Evolutionary conservation across 2,888 invertebrate species (phyloP), one percentile per base, ranked within the genome.

Genomic region (Eupithecia exiguata): DNA sequence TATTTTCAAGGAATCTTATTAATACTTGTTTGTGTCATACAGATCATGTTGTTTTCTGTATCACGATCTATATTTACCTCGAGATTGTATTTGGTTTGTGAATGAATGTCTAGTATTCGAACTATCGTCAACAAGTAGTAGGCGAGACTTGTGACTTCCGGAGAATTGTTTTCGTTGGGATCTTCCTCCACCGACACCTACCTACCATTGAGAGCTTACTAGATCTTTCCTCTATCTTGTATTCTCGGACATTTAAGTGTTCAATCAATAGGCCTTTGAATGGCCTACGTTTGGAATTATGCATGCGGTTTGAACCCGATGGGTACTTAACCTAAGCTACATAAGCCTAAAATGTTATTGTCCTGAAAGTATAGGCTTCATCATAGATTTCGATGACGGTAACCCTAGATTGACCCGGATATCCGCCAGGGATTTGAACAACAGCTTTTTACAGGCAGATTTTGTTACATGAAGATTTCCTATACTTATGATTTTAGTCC

Each of bases 101-200:
- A 79, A 80, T 79, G 80, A 79, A 76, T 69, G 68, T 46, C 65
- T 78, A 77, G 69, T 78, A 78, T 77, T 78, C 62, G n/a, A 53
- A 71, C 12, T 71, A 69, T 68, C 80, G 75, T 78, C 80, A 78
- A 68, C 35, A 58, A 66, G 69, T 69, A 35, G 74, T 53, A 49
- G 58, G 58, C 58, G 69, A 63, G 69, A 58, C 46, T 25, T 67
- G 4, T 58, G 49, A 58, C 25, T 58, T 71, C n/a, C 58, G 40
- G 14, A 12, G n/a, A 66, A 25, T 43, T 46, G 62, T 70, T 53
- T 46, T 67, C 58, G 40, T 18, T 25, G 58, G 25, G 65, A 40
- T 38, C 36, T 65, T 38, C 36, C 63, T 65, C 36, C 12, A 38
- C 38, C 36, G 3, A 63, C 18, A 49, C 49, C 49, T 49, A 18